These are phyloP conservation scores for Mamestra brassicae DNA, from an alignment of 2,888 invertebrate genomes.

Conservation along the genomic window DNA sequence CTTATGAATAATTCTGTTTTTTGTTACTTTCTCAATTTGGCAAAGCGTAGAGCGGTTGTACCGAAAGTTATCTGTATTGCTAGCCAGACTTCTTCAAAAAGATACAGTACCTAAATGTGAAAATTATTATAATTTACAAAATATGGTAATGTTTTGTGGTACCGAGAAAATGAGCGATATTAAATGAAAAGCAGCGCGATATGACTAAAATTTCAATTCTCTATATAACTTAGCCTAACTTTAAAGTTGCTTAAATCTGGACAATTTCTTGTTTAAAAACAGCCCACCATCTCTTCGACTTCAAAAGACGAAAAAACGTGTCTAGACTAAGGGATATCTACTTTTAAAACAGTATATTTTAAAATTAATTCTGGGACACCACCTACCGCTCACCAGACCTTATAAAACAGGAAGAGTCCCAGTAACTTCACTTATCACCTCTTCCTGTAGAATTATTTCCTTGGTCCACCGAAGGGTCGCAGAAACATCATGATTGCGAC, in stretches of 20 bases:
- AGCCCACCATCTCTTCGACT: not conserved
- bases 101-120: constrained; percentile 68
- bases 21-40: constrained; percentile 56
- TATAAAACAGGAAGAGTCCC: constrained; percentile 19
- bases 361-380: not conserved
- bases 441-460: constrained; percentile 70
- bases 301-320: not conserved
- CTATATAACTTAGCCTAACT: constrained; percentile 42
- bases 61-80: constrained; percentile 55
- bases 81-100: constrained; percentile 44
- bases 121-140: constrained; percentile 75
- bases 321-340: not conserved
- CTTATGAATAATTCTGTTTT: constrained; percentile 63
- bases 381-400: constrained; percentile 7
- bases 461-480: constrained; percentile 54
- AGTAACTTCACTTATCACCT: constrained; percentile 62
- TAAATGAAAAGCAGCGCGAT: constrained; percentile 52
- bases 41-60: constrained; percentile 44
- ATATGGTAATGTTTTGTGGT: constrained; percentile 65
- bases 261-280: constrained; percentile 19
- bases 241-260: constrained; percentile 23
- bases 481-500: constrained; percentile 83
- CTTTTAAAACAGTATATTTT: not conserved
- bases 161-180: constrained; percentile 58
- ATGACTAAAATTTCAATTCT: constrained; percentile 57